Evolutionary conservation across 64 coral and sea anemone species (phyloP).

Genomic region (Orbicella faveolata): DNA sequence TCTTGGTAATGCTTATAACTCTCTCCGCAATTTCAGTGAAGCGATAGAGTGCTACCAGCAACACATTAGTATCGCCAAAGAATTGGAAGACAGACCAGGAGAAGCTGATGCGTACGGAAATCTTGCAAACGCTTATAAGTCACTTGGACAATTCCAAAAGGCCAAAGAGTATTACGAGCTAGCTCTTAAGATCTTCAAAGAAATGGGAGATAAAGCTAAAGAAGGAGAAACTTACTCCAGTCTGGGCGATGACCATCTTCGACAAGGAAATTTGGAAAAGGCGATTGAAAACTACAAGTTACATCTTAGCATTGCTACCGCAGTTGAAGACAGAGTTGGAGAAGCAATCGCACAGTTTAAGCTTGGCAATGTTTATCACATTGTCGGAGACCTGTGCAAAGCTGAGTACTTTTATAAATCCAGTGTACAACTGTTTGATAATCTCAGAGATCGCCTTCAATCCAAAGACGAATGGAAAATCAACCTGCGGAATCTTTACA

Average conservation of each 20-base stretch:
- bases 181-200: too few species aligned
- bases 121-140: too few species aligned
- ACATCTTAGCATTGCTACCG: neutral
- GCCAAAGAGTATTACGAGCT: too few species aligned
- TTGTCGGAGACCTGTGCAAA: neutral
- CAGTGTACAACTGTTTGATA: neutral
- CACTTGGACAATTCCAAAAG: too few species aligned
- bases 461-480: neutral
- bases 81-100: too few species aligned
- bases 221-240: neutral
- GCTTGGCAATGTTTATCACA: neutral
- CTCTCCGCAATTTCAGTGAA: too few species aligned
- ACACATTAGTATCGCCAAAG: too few species aligned
- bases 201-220: neutral
- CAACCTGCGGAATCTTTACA: neutral
- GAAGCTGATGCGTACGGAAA: too few species aligned
- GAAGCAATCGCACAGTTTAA: neutral
- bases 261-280: too few species aligned
- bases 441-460: neutral
- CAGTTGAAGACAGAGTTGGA: conserved; percentile 1
- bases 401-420: neutral
- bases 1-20: too few species aligned
- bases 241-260: neutral
- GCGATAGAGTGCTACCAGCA: too few species aligned
- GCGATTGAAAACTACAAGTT: too few species aligned